A percentile compares a stretch with the other conserved stretches of the same genome.
Evolutionary conservation across 1,140 invertebrate genomes (phyloP).

Genomic region (Lutraria rhynchaena): DNA sequence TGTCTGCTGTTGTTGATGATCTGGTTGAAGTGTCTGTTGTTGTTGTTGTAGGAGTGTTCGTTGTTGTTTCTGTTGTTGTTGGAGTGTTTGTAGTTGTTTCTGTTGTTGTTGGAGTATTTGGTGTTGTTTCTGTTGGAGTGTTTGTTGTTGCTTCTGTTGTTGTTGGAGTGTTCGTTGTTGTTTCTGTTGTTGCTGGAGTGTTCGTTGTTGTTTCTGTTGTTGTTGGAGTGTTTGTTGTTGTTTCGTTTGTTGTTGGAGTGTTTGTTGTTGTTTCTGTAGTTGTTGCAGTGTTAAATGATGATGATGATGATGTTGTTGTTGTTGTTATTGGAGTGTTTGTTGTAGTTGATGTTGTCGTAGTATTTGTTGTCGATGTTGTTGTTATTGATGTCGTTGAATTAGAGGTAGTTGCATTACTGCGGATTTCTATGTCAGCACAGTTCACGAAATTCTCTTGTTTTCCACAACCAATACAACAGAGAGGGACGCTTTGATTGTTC

Average conservation of each 20-base stretch:
- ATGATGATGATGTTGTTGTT: neutral
- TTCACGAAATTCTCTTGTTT: conserved; percentile 5
- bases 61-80: conserved; percentile 15
- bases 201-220: neutral
- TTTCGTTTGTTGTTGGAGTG: neutral
- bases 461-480: neutral
- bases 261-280: neutral
- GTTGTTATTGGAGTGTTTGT: neutral
- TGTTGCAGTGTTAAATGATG: neutral
- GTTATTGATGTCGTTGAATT: neutral
- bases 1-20: conserved; percentile 7
- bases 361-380: neutral
- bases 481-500: too few relatives aligned
- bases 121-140: too few relatives aligned
- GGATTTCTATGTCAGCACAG: conserved; percentile 14
- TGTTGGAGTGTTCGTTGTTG: neutral
- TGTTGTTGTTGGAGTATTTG: neutral
- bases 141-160: conserved; percentile 3
- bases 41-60: neutral
- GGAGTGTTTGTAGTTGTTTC: neutral
- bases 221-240: neutral
- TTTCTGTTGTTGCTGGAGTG: neutral
- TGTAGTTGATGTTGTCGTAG: neutral
- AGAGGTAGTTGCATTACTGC: neutral
- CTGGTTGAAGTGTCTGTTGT: neutral